These are phyloP conservation scores for Pogonomyrmex barbatus DNA, from an alignment of 1,140 invertebrate genomes.

Conservation along the genomic window DNA sequence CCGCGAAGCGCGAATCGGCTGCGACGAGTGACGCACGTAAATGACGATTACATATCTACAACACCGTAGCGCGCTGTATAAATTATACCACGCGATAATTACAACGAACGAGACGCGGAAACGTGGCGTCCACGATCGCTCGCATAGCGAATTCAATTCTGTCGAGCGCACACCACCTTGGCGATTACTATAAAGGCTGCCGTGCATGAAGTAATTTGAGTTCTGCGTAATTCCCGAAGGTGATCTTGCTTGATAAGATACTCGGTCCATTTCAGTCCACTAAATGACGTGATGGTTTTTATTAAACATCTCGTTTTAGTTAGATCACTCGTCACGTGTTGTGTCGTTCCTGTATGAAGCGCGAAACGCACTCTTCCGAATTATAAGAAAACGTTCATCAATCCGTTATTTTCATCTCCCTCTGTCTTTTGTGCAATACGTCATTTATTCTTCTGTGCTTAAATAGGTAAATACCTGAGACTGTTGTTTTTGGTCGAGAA, in stretches of 20 bases:
- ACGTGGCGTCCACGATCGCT: neutral
- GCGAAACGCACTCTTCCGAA: neutral
- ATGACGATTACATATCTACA: neutral
- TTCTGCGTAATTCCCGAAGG: neutral
- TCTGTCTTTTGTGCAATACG: neutral
- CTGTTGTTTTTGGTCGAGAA: neutral
- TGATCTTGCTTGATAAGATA: neutral
- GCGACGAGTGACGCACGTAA: neutral
- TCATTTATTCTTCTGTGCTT: neutral
- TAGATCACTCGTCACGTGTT: neutral
- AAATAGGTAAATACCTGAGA: neutral
- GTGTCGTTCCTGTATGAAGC: neutral
- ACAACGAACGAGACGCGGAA: conserved; percentile 7
- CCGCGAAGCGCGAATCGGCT: neutral
- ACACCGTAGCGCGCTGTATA: neutral
- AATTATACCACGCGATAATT: conserved; percentile 29
- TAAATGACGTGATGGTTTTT: neutral
- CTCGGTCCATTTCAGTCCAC: neutral
- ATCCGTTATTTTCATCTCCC: neutral
- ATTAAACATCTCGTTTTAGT: neutral
- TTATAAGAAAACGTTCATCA: neutral
- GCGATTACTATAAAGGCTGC: neutral
- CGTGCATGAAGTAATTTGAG: neutral
- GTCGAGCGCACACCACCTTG: neutral
- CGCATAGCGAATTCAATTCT: neutral